Evolutionary conservation across 2,888 invertebrate genomes (phyloP).

Genomic region (Anticlea derivata): DNA sequence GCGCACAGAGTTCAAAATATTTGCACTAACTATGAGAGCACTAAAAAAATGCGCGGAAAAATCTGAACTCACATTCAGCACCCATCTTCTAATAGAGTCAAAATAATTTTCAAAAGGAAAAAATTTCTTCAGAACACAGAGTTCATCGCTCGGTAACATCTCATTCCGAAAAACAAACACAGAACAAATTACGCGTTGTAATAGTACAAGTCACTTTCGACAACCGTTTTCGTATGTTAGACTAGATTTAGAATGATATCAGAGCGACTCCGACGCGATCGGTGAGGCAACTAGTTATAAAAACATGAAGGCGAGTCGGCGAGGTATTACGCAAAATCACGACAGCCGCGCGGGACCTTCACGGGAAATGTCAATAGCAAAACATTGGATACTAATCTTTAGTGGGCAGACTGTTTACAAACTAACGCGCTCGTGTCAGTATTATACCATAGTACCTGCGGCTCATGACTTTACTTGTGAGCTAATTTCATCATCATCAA

Average conservation of each 20-base stretch:
- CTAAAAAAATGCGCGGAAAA: background rate
- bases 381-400: conserved; percentile 50
- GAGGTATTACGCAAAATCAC: conserved; percentile 81
- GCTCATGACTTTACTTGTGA: conserved; percentile 5
- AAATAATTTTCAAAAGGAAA: no score
- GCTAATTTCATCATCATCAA: no score
- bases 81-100: conserved; percentile 40
- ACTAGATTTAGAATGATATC: conserved; percentile 14
- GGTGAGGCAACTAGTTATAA: conserved; percentile 64
- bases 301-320: conserved; percentile 62
- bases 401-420: conserved; percentile 49
- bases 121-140: background rate
- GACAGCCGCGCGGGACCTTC: conserved; percentile 72
- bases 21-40: background rate
- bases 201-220: background rate
- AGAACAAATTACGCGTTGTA: no score
- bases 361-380: conserved; percentile 79
- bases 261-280: conserved; percentile 55
- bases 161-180: no score
- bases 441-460: conserved; percentile 25
- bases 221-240: conserved; percentile 6
- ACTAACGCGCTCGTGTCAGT: conserved; percentile 24
- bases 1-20: background rate
- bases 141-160: no score
- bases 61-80: conserved; percentile 50